Conservation (phyloP, 2,888 invertebrate genomes). For the Pristionchus entomophagus region DNA sequence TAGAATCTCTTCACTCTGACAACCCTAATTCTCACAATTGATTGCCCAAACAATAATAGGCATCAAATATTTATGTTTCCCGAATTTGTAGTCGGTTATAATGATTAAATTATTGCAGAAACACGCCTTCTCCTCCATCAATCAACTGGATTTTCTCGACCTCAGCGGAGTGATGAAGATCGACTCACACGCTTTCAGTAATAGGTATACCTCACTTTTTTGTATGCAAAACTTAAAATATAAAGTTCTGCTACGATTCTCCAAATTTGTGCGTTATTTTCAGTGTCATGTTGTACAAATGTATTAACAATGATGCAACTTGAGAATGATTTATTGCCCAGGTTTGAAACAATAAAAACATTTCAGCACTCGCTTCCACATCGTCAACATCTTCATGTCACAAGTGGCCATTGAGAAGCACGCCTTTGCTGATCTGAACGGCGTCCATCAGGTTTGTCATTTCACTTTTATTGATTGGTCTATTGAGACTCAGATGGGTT, state of each 20-base stretch:
- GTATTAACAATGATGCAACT: too few species aligned
- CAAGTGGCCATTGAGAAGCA: not conserved
- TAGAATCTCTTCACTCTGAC: too few species aligned
- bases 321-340: too few species aligned
- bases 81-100: not conserved
- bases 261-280: too few species aligned
- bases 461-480: too few species aligned
- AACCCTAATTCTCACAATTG: too few species aligned
- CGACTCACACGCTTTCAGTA: conserved; percentile 42
- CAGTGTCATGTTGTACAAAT: too few species aligned
- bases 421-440: conserved; percentile 37
- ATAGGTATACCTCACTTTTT: conserved; percentile 11
- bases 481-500: too few species aligned
- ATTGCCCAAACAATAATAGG: not conserved
- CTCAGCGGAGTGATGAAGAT: conserved; percentile 39
- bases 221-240: too few species aligned
- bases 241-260: too few species aligned
- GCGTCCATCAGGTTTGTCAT: conserved; percentile 18
- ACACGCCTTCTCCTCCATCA: conserved; percentile 39
- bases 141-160: conserved; percentile 46
- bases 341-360: not conserved
- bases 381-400: conserved; percentile 36
- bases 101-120: not conserved
- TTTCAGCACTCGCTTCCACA: conserved; percentile 48
- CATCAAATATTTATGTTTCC: not conserved